phyloP scores from a whole-genome alignment of 2,888 invertebrate species.

The Chloroclystis v-ata region DNA sequence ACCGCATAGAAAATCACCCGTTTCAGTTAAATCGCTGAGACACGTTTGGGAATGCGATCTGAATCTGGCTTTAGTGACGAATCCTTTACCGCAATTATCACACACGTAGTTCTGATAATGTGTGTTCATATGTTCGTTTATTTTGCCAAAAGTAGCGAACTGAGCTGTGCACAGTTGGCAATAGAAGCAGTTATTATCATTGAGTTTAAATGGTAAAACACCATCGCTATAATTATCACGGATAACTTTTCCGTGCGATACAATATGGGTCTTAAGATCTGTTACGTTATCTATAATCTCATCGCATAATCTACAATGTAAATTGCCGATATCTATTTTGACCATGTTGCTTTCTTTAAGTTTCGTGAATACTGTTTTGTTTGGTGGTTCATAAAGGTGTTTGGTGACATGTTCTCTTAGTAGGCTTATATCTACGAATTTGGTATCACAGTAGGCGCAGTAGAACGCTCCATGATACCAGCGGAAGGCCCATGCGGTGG shows the following conservation, averaged over 20 bases:
- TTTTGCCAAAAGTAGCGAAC: conserved; percentile 52
- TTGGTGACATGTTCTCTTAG: conserved; percentile 50
- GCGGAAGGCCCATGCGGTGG: conserved; percentile 69
- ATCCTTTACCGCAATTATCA: conserved; percentile 64
- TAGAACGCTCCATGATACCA: conserved; percentile 65
- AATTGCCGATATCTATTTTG: conserved; percentile 60
- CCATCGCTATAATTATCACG: conserved; percentile 57
- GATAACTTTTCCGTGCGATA: conserved; percentile 44
- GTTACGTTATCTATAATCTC: conserved; percentile 43
- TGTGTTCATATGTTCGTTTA: conserved; percentile 66
- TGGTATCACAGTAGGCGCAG: conserved; percentile 63
- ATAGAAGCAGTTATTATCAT: conserved; percentile 42
- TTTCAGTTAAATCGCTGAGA: conserved; percentile 38
- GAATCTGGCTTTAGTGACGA: conserved; percentile 60
- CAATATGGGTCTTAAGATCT: conserved; percentile 53
- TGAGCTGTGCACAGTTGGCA: conserved; percentile 57
- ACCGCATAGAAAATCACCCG: conserved; percentile 59
- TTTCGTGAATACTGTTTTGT: conserved; percentile 57
- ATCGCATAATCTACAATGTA: conserved; percentile 56
- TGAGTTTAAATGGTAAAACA: conserved; percentile 62
- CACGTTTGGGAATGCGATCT: conserved; percentile 57
- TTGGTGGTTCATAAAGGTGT: conserved; percentile 51
- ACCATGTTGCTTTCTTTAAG: conserved; percentile 68
- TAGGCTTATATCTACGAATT: conserved; percentile 50
- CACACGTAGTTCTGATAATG: conserved; percentile 68